Percentiles rank a stretch among this genome's conserved stretches.
Conservation (phyloP, 2,888 invertebrate genomes). For the Aphidoletes aphidimyza region DNA sequence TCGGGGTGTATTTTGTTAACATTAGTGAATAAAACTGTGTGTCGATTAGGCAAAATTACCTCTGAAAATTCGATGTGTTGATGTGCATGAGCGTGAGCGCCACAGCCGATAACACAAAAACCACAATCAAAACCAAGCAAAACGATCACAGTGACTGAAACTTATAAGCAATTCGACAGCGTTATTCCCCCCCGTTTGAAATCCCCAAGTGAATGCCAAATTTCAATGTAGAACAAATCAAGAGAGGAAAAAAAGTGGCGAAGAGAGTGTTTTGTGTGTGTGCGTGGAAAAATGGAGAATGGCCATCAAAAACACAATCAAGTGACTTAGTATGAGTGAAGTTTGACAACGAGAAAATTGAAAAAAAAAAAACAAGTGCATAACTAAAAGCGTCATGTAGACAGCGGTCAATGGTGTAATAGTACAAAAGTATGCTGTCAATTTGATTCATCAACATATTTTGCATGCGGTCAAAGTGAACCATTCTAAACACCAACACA, state of each 20-base stretch:
- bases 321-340: not conserved
- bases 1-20: not conserved
- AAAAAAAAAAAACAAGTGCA: not conserved
- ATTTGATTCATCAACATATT: too few species aligned
- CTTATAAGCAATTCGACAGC: too few species aligned
- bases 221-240: not conserved
- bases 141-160: too few species aligned
- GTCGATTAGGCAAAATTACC: not conserved
- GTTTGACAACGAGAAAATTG: not conserved
- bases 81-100: too few species aligned
- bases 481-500: too few species aligned
- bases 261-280: not conserved
- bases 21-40: not conserved
- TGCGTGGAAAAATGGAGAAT: not conserved
- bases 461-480: too few species aligned
- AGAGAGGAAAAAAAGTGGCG: not conserved
- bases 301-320: not conserved
- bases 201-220: not conserved
- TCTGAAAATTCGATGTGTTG: too few species aligned
- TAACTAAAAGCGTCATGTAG: too few species aligned
- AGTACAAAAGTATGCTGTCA: too few species aligned
- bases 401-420: too few species aligned
- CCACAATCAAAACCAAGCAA: conserved; percentile 19
- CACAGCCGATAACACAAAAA: not conserved
- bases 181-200: too few species aligned